Evolutionary conservation across 2,888 invertebrate species (phyloP).

Genomic region (Steinernema scapterisci): DNA sequence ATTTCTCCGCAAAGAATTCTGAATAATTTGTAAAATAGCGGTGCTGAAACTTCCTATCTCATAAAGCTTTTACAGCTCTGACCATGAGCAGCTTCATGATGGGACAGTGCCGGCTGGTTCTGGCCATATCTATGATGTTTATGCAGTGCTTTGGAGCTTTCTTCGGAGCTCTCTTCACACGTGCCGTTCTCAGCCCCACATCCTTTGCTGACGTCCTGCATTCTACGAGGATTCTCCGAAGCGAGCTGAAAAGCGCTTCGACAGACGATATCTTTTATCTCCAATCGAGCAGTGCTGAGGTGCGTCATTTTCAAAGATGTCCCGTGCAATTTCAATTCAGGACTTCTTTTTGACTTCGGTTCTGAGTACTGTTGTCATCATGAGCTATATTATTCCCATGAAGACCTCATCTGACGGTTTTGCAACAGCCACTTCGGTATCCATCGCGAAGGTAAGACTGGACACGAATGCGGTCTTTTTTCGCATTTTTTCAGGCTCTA

Average conservation of each 20-base stretch:
- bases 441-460: background rate
- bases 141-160: conserved; percentile 45
- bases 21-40: no score
- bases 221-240: background rate
- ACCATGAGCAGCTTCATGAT: conserved; percentile 39
- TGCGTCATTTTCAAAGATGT: background rate
- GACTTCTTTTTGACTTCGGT: background rate
- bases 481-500: background rate
- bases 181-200: conserved; percentile 28
- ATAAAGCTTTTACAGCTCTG: conserved; percentile 34
- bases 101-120: conserved; percentile 35
- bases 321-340: background rate
- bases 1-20: no score
- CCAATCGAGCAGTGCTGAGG: background rate
- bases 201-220: conserved; percentile 38
- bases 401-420: background rate
- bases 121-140: conserved; percentile 41
- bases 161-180: conserved; percentile 40
- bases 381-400: conserved; percentile 3
- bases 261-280: background rate
- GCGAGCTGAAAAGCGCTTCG: background rate
- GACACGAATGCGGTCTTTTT: background rate
- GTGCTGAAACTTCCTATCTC: background rate
- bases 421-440: background rate
- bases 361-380: background rate